A percentile compares a stretch with the other conserved stretches of the same genome.
Conservation (phyloP, 2,888 invertebrate species). For the Dicranocentrus wangi region DNA sequence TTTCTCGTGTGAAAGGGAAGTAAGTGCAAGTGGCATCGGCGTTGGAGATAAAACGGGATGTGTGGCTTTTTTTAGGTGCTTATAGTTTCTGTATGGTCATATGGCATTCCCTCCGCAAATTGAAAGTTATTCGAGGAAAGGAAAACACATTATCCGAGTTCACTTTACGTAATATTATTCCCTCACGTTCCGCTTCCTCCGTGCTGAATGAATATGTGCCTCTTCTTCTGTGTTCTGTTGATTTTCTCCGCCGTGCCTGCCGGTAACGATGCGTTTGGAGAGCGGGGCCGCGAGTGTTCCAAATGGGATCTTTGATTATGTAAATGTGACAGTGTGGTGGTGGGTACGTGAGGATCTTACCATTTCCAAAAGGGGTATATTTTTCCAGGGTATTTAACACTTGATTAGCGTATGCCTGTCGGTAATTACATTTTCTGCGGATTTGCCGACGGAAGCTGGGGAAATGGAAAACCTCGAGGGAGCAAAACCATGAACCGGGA, state of each 20-base stretch:
- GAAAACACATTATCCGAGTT: no score
- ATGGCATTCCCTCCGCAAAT: background rate
- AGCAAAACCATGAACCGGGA: no score
- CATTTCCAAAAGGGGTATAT: background rate
- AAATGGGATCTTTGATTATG: constrained; percentile 14
- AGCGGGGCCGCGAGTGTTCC: background rate
- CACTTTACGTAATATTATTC: background rate
- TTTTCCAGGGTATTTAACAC: background rate
- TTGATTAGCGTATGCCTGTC: background rate
- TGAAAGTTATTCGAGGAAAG: no score
- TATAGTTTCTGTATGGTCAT: background rate
- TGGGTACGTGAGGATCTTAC: no score
- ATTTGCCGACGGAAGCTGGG: no score
- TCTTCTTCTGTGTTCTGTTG: background rate
- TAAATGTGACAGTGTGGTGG: background rate
- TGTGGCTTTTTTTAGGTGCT: background rate
- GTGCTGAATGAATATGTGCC: background rate
- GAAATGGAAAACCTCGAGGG: no score
- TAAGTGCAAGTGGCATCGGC: background rate
- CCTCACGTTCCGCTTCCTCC: background rate
- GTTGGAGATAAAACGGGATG: background rate
- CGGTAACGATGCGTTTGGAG: no score
- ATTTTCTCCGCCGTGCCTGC: background rate
- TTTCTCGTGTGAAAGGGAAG: background rate
- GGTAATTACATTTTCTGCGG: no score